Base-by-base conservation (phyloP, 2,888 invertebrate species). In the Erynnis tages region DNA sequence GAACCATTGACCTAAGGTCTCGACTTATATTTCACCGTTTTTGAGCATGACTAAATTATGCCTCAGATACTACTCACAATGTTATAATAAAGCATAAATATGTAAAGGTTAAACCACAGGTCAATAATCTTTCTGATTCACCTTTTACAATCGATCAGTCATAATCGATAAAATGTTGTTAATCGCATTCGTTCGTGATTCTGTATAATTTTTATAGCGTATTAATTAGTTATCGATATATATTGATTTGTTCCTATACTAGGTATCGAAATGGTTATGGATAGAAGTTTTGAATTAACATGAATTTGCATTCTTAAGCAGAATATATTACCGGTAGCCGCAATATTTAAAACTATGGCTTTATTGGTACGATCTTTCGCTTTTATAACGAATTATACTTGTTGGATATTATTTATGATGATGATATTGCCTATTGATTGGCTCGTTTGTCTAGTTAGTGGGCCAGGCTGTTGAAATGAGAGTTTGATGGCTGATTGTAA, bases 191-290 rank as follows among this genome's bases (percentile, higher is more conserved):
- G 19, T 29, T 37, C 35, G 44, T 29, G 44, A 37, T 52, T 37
- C 29, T 35, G 50, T 44, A 52, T 52, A 50, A 52, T 52, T 52
- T 44, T 50, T 50, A 50, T 50, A 21, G 43, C 43, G 19, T 43
- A 50, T 50, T 43, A 27, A 50, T 43, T 43, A 43, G 41, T 50
- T 43, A 50, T 50, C 43, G 43, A 50, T 43, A 43, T 49, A 27
- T 50, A 35, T 27, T 43, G 10, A 29, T 27, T 27, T 43, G 49
- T 50, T 34, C 10, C 10, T 40, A 38, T 44, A 17, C n/a, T 3
- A 1, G 14, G 13, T 16, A 32, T 35, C 25, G 25, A 6, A 35
- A 41, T 32, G 8, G 30, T 41, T 14, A 16, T 46, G 17, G 35
- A 35, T 10, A 10, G 21, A 6, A 27, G 34, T 13, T 35, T 50